Percentiles rank a stretch among this genome's conserved stretches.
Evolutionary conservation across 2,888 invertebrate species (phyloP).

Genomic region (Coleophora deauratella): DNA sequence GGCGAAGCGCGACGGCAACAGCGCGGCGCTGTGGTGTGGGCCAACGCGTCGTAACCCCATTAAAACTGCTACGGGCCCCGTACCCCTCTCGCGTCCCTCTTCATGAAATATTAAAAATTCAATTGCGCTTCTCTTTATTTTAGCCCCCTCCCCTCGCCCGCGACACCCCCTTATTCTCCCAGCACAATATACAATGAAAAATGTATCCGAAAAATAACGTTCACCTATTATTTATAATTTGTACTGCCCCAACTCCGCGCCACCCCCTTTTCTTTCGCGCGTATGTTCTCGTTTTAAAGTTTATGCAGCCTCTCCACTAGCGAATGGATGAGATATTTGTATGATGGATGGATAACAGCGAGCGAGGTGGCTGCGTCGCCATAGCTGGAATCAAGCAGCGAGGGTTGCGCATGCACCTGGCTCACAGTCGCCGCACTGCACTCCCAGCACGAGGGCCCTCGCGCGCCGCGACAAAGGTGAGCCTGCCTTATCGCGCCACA

Average conservation of each 20-base stretch:
- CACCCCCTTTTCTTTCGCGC: conserved; percentile 8
- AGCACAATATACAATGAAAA: conserved; percentile 71
- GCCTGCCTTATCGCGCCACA: conserved; percentile 47
- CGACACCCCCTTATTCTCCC: conserved; percentile 48
- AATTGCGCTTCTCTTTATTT: conserved; percentile 75
- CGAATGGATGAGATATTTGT: too few species aligned
- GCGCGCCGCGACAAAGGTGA: conserved; percentile 35
- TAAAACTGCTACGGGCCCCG: conserved; percentile 55
- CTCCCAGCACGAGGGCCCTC: conserved; percentile 18
- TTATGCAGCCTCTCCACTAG: too few species aligned
- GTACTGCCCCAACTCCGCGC: conserved; percentile 29
- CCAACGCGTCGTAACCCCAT: conserved; percentile 49
- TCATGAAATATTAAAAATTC: conserved; percentile 75
- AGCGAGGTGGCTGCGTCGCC: too few species aligned
- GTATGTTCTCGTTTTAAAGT: not conserved
- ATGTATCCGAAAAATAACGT: conserved; percentile 70
- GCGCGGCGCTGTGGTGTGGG: conserved; percentile 3
- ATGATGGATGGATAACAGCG: too few species aligned
- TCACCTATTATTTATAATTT: conserved; percentile 71
- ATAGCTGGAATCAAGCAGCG: too few species aligned
- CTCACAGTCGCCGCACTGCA: conserved; percentile 8
- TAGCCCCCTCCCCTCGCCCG: conserved; percentile 56
- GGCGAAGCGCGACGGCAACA: not conserved
- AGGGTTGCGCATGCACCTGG: not conserved
- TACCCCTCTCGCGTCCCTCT: conserved; percentile 51